Base-by-base conservation (phyloP, 2,888 invertebrate species). In the Stegana nigrithorax region DNA sequence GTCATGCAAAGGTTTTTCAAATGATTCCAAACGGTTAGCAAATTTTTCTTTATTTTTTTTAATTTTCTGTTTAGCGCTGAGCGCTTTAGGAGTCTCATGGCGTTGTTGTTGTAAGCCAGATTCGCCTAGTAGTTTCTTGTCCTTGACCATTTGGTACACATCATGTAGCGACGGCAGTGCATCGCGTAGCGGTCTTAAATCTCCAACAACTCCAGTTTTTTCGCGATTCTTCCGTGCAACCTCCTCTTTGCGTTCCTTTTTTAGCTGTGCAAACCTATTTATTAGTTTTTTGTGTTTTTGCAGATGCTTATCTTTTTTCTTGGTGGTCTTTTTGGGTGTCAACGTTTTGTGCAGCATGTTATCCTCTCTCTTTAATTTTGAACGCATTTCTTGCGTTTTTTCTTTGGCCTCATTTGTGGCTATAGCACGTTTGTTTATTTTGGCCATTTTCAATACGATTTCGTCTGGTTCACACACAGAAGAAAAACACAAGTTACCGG, bases 131-230 rank as follows among this genome's bases (percentile, higher is more conserved):
- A 62, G 69, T 29, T 53, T 44, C 12, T 72, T 69, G n/a, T 67
- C 70, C 27, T 74, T 75, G 1, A 78, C 81, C 27, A 84, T 32
- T 44, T 76, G 73, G 50, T 79, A 78, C 2, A 85, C 66, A 29
- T 82, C 82, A 8, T 80, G 75, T 2, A 85, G 61, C 0, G 85
- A 83, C 8, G 85, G 85, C 29, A 85, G 50, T 0, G 85, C 84
- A 70, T 85, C 85, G n/a, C 81, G 80, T 0, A 85, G 64, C 0
- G 80, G 74, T 26, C 80, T 81, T 8, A 85, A 68, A 39, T 84
- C 83, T 0, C 84, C 84, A 4, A 81, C 70, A 0, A 84, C 69
- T 4, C 72, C 75, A 2, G 82, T 75, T 61, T 81, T 82, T 51
- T 83, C 75, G 1, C 81, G 76, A 61, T 81, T 80, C 42, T 78